Base-by-base conservation (phyloP, 1,140 invertebrate species). In the Pseudomyrmex dendroicus region DNA sequence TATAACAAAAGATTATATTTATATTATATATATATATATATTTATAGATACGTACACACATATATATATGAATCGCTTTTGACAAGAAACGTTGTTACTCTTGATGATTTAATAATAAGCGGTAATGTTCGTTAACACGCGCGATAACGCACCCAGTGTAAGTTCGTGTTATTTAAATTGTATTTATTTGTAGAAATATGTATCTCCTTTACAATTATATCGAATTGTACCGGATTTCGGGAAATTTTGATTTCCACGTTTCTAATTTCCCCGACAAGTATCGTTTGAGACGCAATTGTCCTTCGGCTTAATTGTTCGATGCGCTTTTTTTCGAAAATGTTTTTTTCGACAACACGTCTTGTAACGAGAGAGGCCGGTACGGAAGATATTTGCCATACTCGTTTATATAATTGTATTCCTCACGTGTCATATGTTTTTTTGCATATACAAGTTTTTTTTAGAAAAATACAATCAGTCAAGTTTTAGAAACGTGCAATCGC, bases 141-240 rank as follows among this genome's bases (percentile, higher is more conserved):
- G 35, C 61, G 66, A 62, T 84, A 84, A 70, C 54, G 50, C 46
- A 68, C n/a, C 77, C 59, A 20, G 8, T 70, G 48, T 72, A 57
- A 54, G 77, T 86, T 57, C 25, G 59, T 57, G 56, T 59, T 72
- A 70, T 85, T 74, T 87, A 88, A 87, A 22, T 17, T 35, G 48
- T 89, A 89, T 89, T 87, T 89, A 89, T 90, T 90, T 50, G 67
- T 85, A 89, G 83, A 10, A 66, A 44, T 80, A 66, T 7, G 35
- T 72, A 54, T 66, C 10, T 66, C 10, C n/a, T 35, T 67, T 50
- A 70, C n/a, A 48, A 17, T 70, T 25, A 35, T 35, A 35, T 7
- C 35, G 20, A 46, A 56, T 5, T 52, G 13, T 48, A 17, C 44
- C 52, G 44, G 50, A 35, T 25, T n/a, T 3, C 7, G n/a, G 44